phyloP scores from a whole-genome alignment of 2,888 invertebrate genomes.

The Liodrosophila aerea region DNA sequence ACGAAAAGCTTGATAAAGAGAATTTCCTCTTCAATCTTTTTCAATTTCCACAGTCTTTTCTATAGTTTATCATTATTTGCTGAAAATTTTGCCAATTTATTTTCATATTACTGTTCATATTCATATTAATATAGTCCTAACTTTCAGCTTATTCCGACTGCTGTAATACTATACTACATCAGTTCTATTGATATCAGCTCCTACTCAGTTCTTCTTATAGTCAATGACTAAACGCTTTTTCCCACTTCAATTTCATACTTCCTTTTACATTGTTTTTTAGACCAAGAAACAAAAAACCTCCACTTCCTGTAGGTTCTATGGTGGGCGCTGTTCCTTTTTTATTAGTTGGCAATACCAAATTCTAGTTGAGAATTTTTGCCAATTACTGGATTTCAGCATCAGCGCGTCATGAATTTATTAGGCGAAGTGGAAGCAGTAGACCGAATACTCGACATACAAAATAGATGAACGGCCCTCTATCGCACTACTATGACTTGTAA shows the following conservation, averaged over 20 bases:
- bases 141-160: too few relatives aligned
- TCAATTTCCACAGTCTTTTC: too few relatives aligned
- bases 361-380: constrained; percentile 36
- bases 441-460: constrained; percentile 31
- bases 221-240: too few relatives aligned
- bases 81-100: too few relatives aligned
- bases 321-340: constrained; percentile 3
- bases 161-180: too few relatives aligned
- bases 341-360: background rate
- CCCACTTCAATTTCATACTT: background rate
- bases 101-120: too few relatives aligned
- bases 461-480: background rate
- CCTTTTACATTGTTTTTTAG: constrained; percentile 3
- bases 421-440: constrained; percentile 48
- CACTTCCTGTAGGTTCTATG: background rate
- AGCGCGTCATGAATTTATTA: constrained; percentile 42
- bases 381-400: constrained; percentile 49
- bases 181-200: too few relatives aligned
- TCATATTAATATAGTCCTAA: too few relatives aligned
- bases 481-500: constrained; percentile 1
- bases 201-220: too few relatives aligned
- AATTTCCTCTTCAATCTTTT: too few relatives aligned
- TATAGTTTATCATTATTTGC: too few relatives aligned
- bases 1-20: too few relatives aligned
- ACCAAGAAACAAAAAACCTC: background rate